phyloP scores from a whole-genome alignment of 2,113 vertebrate genomes.

The Sakesphorus luctuosus region DNA sequence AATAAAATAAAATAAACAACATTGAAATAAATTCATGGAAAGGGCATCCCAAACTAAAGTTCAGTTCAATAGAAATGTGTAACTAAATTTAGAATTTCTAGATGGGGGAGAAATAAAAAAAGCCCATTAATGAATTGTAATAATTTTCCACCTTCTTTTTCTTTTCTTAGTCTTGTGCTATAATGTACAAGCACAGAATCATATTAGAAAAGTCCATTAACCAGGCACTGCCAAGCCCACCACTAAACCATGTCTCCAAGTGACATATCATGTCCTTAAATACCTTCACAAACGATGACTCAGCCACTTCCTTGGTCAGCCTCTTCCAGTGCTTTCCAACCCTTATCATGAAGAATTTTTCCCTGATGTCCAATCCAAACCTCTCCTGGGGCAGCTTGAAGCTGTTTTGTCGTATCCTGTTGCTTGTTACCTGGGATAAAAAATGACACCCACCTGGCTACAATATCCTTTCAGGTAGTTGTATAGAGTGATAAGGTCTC shows the following conservation, averaged over 20 bases:
- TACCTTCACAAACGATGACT: background rate
- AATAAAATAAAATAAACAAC: background rate
- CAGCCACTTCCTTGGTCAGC: background rate
- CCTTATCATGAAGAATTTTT: background rate
- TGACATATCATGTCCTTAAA: background rate
- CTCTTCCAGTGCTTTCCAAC: background rate
- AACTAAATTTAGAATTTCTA: background rate
- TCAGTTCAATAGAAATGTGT: background rate
- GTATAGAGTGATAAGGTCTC: background rate
- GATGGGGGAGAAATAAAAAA: background rate
- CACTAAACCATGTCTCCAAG: background rate
- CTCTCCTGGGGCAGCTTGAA: background rate
- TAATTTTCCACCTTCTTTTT: background rate
- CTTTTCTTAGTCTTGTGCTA: background rate
- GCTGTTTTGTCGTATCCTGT: background rate
- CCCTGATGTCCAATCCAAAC: background rate
- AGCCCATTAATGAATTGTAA: background rate
- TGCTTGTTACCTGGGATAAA: background rate
- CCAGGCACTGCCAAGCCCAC: background rate
- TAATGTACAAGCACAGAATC: background rate
- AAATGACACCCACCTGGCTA: background rate
- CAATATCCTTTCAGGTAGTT: background rate
- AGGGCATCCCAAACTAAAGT: background rate
- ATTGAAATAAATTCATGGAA: accelerated
- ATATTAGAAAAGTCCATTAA: background rate